phyloP scores from a whole-genome alignment of 2,888 invertebrate species.

The Drosophila recens region DNA sequence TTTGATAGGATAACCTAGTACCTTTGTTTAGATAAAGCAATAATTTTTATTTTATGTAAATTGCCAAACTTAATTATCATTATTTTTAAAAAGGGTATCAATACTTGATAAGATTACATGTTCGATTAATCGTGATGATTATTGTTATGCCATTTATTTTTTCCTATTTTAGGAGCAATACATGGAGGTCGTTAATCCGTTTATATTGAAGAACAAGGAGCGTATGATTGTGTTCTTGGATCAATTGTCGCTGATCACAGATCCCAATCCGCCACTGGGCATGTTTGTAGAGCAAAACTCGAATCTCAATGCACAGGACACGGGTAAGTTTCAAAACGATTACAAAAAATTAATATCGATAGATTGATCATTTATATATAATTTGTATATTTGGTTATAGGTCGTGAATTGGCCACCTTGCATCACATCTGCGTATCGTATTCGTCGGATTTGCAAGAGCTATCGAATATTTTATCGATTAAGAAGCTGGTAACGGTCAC shows the following conservation, averaged over 20 bases:
- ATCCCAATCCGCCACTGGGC: constrained; percentile 87
- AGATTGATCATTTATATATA: neutral
- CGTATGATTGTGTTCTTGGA: constrained; percentile 98
- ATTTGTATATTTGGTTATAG: constrained; percentile 83
- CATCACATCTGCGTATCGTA: constrained; percentile 98
- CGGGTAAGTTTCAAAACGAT: constrained; percentile 72
- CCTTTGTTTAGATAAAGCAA: no score
- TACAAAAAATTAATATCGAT: neutral
- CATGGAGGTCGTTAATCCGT: constrained; percentile 99
- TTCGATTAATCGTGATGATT: neutral
- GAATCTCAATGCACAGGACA: constrained; percentile 85
- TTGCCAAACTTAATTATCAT: no score
- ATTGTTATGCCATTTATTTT: neutral
- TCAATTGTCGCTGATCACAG: constrained; percentile 92
- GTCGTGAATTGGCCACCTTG: constrained; percentile 96
- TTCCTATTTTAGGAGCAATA: constrained; percentile 89
- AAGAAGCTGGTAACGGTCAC: constrained; percentile 97
- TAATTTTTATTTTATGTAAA: no score
- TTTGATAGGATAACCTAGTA: no score
- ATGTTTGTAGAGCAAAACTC: constrained; percentile 85
- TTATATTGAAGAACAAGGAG: constrained; percentile 98
- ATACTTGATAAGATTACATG: no score
- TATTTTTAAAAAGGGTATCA: no score
- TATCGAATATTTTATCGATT: constrained; percentile 91
- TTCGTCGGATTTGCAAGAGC: constrained; percentile 92